phyloP scores from a whole-genome alignment of 2,113 vertebrate species.

The Spea multiplicata region DNA sequence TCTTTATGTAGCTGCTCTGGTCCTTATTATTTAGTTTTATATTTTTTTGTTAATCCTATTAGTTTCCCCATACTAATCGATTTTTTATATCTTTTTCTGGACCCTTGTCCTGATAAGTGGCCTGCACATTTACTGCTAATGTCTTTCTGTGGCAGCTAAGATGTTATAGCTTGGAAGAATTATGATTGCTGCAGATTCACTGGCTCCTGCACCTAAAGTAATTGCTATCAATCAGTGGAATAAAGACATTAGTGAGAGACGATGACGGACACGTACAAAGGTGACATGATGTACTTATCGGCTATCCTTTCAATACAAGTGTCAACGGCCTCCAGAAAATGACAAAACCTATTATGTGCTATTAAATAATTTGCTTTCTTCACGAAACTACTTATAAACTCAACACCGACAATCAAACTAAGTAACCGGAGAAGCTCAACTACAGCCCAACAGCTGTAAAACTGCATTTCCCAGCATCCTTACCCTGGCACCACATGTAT shows the following conservation, averaged over 20 bases:
- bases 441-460: background rate
- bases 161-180: conserved; percentile 25
- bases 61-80: too few species aligned
- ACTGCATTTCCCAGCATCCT: background rate
- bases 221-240: conserved; percentile 26
- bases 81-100: background rate
- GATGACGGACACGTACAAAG: conserved; percentile 25
- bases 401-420: conserved; percentile 1
- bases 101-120: background rate
- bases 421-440: background rate
- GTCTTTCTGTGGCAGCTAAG: conserved; percentile 6
- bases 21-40: too few species aligned
- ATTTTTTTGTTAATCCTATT: too few species aligned
- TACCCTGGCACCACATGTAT: too few species aligned
- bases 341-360: conserved; percentile 15
- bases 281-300: conserved; percentile 26
- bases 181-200: conserved; percentile 12
- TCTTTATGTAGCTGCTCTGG: too few species aligned
- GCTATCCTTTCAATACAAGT: conserved; percentile 18
- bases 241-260: conserved; percentile 32
- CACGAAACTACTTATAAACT: conserved; percentile 17
- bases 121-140: conserved; percentile 13
- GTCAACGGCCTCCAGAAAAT: conserved; percentile 2
- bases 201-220: conserved; percentile 8
- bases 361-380: conserved; percentile 18